Evolutionary conservation across 2,888 invertebrate genomes (phyloP).

Genomic region (Molorchus minor): DNA sequence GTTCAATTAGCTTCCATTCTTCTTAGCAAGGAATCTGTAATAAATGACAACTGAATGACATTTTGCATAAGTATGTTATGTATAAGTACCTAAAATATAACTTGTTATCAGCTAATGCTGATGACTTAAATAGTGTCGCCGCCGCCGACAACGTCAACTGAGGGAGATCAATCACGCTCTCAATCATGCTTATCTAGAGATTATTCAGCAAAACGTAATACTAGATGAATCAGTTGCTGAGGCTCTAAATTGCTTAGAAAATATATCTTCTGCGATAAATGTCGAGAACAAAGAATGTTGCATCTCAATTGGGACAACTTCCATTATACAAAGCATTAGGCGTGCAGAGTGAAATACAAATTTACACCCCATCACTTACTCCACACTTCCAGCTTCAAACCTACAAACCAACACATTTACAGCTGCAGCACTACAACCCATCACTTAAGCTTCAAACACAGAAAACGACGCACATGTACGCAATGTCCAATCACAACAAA

Average conservation of each 20-base stretch:
- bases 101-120: neutral
- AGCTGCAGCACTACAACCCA: neutral
- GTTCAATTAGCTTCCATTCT: conserved; percentile 9
- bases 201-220: too few relatives aligned
- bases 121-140: conserved; percentile 1
- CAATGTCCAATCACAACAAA: neutral
- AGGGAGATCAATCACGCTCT: too few relatives aligned
- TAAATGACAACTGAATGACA: neutral
- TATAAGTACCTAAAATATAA: neutral
- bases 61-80: too few relatives aligned
- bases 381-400: conserved; percentile 10
- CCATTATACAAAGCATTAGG: conserved; percentile 13
- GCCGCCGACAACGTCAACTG: neutral
- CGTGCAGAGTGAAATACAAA: conserved; percentile 14
- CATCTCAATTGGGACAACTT: conserved; percentile 14
- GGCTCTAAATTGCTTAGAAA: conserved; percentile 11
- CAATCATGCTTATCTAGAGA: too few relatives aligned
- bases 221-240: conserved; percentile 3
- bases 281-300: neutral
- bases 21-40: neutral
- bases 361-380: conserved; percentile 1
- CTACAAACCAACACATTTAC: neutral
- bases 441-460: conserved; percentile 9
- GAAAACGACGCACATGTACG: neutral
- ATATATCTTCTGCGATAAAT: conserved; percentile 12